Base-by-base conservation (phyloP, 1,140 invertebrate genomes). In the Heliothis subflexa region DNA sequence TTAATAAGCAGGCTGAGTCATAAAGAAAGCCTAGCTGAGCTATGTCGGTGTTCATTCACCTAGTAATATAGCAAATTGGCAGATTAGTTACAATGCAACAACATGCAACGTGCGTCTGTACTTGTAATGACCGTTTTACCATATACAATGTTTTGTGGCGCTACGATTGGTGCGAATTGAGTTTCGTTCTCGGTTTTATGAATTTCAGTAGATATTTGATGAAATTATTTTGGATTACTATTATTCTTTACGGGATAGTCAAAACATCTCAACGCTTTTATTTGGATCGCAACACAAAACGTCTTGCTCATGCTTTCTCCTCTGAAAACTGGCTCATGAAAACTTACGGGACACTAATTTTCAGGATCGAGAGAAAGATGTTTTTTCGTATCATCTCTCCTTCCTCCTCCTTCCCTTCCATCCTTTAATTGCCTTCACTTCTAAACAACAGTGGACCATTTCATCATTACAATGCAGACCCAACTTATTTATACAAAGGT, bases 1-100 rank as follows among this genome's bases (percentile, higher is more conserved):
- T 16, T 72, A 54, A 72, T 72, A 55, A 72, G 64, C 16, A 50
- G 12, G 68, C 68, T 55, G 55, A 55, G 57, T 55, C 21, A 47
- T 62, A 49, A 74, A 61, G 40, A 74, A 61, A 45, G 72, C 61
- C 72, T 50, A 13, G n/a, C n/a, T n/a, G n/a, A 59, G 55, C 18
- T 70, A 28, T 14, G 66, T 21, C 71, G 71, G 11, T 55, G 70
- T 72, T 49, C 71, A 61, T 74, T 61, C 33, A 49, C 1, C 2
- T 40, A 40, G 57, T 62, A 75, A 62, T 75, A 75, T 62, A 40
- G 55, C 72, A 74, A 61, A 74, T 74, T 74, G 72, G 55, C 72
- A 49, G 72, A 74, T 74, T 74, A 75, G 57, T 61, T 75, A 73
- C 71, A 59, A 73, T 50, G 45, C 18, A 59, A 47, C 59, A 33